Percentiles rank a stretch among this genome's conserved stretches.
Conservation (phyloP, 2,888 invertebrate genomes). For the Drosophila nr. perissopoda region DNA sequence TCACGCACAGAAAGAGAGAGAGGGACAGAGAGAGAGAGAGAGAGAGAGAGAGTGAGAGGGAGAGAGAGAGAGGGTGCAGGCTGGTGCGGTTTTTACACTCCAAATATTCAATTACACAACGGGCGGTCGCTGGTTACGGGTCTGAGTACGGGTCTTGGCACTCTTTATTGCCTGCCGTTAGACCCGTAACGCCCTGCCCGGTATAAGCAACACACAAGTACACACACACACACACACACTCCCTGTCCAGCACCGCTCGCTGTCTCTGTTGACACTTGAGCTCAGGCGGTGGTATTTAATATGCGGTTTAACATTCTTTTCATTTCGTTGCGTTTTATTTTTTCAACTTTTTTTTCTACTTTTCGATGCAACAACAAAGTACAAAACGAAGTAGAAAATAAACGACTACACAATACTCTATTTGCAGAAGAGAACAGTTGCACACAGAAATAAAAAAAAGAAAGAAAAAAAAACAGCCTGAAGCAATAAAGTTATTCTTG, state of each 20-base stretch:
- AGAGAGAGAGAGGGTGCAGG: conserved; percentile 26
- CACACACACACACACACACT: conserved; percentile 3
- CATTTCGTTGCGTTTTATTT: conserved; percentile 53
- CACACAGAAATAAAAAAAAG: neutral
- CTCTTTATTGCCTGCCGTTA: conserved; percentile 50
- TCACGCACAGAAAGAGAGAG: conserved; percentile 2
- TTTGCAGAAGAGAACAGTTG: neutral
- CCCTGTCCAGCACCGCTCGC: conserved; percentile 31
- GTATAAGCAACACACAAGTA: conserved; percentile 3
- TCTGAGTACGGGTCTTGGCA: conserved; percentile 44
- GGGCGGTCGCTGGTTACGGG: conserved; percentile 67
- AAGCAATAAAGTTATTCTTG: neutral
- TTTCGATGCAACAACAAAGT: conserved; percentile 32
- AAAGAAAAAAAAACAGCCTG: no score
- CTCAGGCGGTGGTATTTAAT: conserved; percentile 83
- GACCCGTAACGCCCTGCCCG: conserved; percentile 30
- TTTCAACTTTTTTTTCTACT: conserved; percentile 25
- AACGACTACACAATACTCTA: neutral
- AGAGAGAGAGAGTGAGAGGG: neutral
- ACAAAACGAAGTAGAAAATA: neutral
- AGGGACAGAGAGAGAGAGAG: neutral
- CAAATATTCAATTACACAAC: conserved; percentile 78
- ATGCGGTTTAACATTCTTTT: conserved; percentile 74
- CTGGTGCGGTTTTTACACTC: conserved; percentile 77
- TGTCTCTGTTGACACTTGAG: conserved; percentile 80